Evolutionary conservation across 2,888 invertebrate species (phyloP), one percentile per base, ranked within the genome.

Genomic region (Drosophila falleni): DNA sequence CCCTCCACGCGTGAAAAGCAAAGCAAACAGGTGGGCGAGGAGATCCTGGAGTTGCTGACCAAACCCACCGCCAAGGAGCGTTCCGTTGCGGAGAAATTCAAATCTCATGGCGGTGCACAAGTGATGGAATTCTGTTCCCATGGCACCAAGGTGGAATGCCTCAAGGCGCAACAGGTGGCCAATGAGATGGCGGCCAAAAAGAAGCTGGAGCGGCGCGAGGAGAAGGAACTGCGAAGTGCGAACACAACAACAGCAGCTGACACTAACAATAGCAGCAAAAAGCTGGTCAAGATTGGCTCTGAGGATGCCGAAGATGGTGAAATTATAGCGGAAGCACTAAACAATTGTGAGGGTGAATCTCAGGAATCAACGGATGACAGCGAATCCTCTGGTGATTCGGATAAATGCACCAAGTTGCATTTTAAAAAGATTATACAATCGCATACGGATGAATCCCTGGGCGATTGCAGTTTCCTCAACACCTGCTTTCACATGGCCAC

Each of bases 401-500:
- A 94, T 60, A 94, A 94, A 65, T 99, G 99, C 93, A 96, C 95
- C 80, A 98, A 98, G 90, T 94, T 99, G 50, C 99, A 99, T 93
- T 99, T 99, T 91, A 97, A 97, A 91, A 99, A 99, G 94, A 99
- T 99, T 74, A 98, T 99, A 74, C 98, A 97, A 92, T 94, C 96
- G 58, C 99, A 99, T 91, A 99, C 99, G 0, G 98, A 98, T 91
- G 98, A 98, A 93, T 95, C 97, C 0, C 94, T 99, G 1, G 99
- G 99, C 0, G 99, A 99, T 92, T 99, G 99, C 91, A 98, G 98
- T 16, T 99, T 99, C 92, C 94, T 99, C 3, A 99, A 99, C 92
- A 99, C 99, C 0, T 99, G 99, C 92, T 99, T 99, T 91, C 99
- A 99, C 91, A 99, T 99, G 98, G 98, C 99, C 81, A 98, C 97